Base-by-base conservation (phyloP, 2,797 vertebrate species). In the Cuniculus paca region DNA sequence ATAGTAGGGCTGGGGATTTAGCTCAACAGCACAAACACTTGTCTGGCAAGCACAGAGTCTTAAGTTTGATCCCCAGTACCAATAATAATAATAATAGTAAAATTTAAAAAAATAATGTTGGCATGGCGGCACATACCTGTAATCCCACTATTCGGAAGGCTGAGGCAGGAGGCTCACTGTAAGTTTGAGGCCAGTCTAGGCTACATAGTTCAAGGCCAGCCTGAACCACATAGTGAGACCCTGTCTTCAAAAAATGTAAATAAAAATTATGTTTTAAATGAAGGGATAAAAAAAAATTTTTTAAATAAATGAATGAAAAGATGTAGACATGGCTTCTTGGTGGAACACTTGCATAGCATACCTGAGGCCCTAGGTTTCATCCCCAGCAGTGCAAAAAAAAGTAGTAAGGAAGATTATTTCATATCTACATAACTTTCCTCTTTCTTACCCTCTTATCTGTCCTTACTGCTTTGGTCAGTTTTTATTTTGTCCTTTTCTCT, bases 401-500 rank as follows among this genome's bases (percentile, higher is more conserved):
- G 50, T 7, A 81, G 17, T 36, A 70, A 72, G 19, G 19, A 79
- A 26, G 24, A 56, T 83, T 34, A 75, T 75, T 56, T 65, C 2
- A 19, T 48, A 31, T 6, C n/a, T 45, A 19, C 5, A 31, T 65
- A 61, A 31, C 68, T 65, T 16, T 56, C 63, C 48, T 60, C 10
- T 54, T 85, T 42, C 19, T 39, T 74, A 11, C 34, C 31, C 26
- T 90, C 31, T 20, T 79, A 0, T 61, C 50, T 75, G 0, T 90
- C 77, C 56, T 63, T 20, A 60, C 58, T 91, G 36, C 86, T 72
- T 5, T 52, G 45, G 24, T 42, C 61, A 56, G 10, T 42, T 52
- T 97, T 86, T 91, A 85, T 70, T 77, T 83, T 79, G 28, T 89
- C 16, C 22, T 72, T 26, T 39, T 24, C 22, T 72, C 11, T 60